phyloP scores from a whole-genome alignment of 2,888 invertebrate species.

The Dione vanillae region DNA sequence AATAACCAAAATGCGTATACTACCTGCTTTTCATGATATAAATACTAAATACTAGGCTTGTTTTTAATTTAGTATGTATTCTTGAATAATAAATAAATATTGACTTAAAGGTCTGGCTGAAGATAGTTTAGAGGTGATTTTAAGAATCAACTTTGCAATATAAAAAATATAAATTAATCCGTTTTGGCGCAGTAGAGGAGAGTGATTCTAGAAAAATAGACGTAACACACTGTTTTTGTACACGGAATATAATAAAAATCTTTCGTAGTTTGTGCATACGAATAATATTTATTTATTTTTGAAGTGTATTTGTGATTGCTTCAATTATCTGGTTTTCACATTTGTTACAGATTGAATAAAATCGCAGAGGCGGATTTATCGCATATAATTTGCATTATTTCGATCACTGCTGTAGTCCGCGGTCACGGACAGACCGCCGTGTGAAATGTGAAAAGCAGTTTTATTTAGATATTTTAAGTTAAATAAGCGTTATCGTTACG shows the following conservation, averaged over 20 bases:
- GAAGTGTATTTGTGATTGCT: too few species aligned
- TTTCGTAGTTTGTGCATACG: too few species aligned
- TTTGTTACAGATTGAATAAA: not conserved
- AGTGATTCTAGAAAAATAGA: too few species aligned
- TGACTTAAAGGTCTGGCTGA: not conserved
- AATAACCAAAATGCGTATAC: not conserved
- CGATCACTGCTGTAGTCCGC: constrained; percentile 6
- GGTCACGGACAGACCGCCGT: not conserved
- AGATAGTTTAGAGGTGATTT: not conserved
- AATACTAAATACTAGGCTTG: not conserved
- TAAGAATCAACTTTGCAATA: not conserved
- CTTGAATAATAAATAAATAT: not conserved
- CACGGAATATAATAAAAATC: too few species aligned
- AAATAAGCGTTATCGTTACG: too few species aligned
- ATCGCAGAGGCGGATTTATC: not conserved
- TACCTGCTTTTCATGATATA: not conserved
- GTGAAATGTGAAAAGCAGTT: not conserved
- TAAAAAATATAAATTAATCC: not conserved
- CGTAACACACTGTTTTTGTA: too few species aligned
- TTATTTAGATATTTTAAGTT: not conserved
- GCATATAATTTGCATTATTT: not conserved
- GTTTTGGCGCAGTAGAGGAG: not conserved
- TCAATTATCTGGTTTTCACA: not conserved
- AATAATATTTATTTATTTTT: too few species aligned
- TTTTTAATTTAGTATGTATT: not conserved